Percentiles rank a stretch among this genome's conserved stretches.
Evolutionary conservation across 2,797 vertebrate genomes (phyloP).

Genomic region (Parambassis ranga): DNA sequence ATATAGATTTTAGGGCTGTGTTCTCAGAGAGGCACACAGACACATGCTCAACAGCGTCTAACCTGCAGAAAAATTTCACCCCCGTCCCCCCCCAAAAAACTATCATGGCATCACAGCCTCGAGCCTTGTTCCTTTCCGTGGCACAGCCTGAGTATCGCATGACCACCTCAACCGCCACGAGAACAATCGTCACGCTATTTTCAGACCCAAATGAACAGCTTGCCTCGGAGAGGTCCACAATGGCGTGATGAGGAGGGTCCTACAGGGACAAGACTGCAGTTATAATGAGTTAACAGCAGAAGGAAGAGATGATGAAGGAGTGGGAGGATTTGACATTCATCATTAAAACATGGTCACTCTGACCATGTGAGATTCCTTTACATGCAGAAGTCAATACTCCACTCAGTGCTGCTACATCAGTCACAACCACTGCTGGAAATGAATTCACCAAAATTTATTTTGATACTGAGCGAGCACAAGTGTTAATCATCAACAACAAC

Average conservation of each 20-base stretch:
- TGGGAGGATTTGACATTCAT: slow-evolving; percentile 7
- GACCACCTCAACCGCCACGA: slow-evolving; percentile 53
- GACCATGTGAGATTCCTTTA: neutral
- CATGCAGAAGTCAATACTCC: neutral
- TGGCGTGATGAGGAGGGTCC: slow-evolving; percentile 18
- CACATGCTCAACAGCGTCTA: neutral
- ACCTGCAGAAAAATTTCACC: slow-evolving; percentile 12
- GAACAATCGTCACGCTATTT: slow-evolving; percentile 51
- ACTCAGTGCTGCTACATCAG: slow-evolving; percentile 6
- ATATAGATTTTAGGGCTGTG: neutral
- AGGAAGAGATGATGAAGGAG: neutral
- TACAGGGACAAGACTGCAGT: neutral
- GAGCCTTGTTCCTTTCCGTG: slow-evolving; percentile 33
- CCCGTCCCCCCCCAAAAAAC: neutral
- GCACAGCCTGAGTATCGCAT: slow-evolving; percentile 48
- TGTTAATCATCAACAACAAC: slow-evolving; percentile 39
- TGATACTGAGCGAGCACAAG: neutral
- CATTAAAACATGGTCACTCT: neutral
- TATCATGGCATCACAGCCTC: slow-evolving; percentile 31
- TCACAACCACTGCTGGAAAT: slow-evolving; percentile 26
- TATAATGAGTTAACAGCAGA: slow-evolving; percentile 14
- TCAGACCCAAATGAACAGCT: slow-evolving; percentile 56
- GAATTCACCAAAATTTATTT: slow-evolving; percentile 51
- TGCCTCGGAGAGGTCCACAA: slow-evolving; percentile 27
- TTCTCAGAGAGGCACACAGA: slow-evolving; percentile 5